Percentiles rank a stretch among this genome's conserved stretches.
Evolutionary conservation across 1,140 invertebrate genomes (phyloP).

Genomic region (Dendrolimus punctatus): DNA sequence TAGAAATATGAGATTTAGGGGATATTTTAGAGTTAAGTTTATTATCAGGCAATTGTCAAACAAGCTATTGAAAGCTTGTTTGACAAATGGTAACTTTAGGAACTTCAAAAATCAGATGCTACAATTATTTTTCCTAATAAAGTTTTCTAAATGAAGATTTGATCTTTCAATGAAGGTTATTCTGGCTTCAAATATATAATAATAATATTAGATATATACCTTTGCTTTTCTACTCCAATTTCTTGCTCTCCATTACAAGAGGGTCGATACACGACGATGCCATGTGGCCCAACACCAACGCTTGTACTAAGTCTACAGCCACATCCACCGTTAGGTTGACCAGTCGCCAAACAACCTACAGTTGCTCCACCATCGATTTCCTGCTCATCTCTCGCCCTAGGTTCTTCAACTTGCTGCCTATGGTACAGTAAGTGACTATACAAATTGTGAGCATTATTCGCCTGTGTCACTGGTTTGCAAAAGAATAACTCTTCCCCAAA

Average conservation of each 20-base stretch:
- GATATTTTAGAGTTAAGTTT: too few relatives aligned
- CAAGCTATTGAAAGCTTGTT: too few relatives aligned
- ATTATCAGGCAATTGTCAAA: too few relatives aligned
- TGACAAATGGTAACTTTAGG: too few relatives aligned
- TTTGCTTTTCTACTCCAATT: slow-evolving; percentile 75
- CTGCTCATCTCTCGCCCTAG: slow-evolving; percentile 53
- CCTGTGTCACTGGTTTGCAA: slow-evolving; percentile 73
- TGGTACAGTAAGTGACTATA: slow-evolving; percentile 68
- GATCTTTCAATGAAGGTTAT: too few relatives aligned
- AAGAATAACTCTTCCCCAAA: slow-evolving; percentile 90
- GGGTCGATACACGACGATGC: slow-evolving; percentile 80
- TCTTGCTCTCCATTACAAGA: slow-evolving; percentile 71
- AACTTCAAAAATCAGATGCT: too few relatives aligned
- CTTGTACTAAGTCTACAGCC: slow-evolving; percentile 65
- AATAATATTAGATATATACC: slow-evolving; percentile 49
- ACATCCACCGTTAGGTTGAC: slow-evolving; percentile 53
- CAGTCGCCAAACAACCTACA: slow-evolving; percentile 59
- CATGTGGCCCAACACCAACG: slow-evolving; percentile 86
- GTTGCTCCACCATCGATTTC: slow-evolving; percentile 67
- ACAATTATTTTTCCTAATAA: too few relatives aligned
- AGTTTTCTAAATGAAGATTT: too few relatives aligned
- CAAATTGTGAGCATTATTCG: slow-evolving; percentile 60
- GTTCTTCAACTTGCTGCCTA: slow-evolving; percentile 49
- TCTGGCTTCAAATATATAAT: background rate
- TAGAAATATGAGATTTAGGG: too few relatives aligned